Conservation (phyloP, 2,113 vertebrate species). For the Labeo rohita region DNA sequence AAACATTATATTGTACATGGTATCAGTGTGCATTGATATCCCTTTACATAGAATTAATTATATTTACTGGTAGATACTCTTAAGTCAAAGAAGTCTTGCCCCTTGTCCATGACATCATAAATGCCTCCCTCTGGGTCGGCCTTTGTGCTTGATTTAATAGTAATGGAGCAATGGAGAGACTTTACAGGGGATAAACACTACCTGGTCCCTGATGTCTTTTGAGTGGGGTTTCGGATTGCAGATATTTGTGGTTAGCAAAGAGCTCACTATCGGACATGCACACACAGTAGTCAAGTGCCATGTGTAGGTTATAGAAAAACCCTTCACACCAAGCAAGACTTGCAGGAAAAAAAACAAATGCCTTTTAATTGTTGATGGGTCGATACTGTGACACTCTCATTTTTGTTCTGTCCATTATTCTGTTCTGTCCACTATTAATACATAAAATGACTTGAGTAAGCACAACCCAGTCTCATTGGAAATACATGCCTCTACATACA, state of each 20-base stretch:
- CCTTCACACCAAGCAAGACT: not conserved
- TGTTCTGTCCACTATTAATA: not conserved
- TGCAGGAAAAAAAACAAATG: not conserved
- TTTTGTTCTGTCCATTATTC: not conserved
- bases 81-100: not conserved
- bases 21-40: not conserved
- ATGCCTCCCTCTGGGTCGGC: not conserved
- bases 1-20: not conserved
- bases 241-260: slow-evolving; percentile 30
- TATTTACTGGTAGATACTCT: not conserved
- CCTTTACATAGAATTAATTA: not conserved
- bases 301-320: not conserved
- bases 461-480: not conserved
- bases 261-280: not conserved
- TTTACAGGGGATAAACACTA: slow-evolving; percentile 13
- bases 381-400: not conserved
- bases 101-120: slow-evolving; percentile 5
- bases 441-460: not conserved
- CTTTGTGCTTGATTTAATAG: not conserved
- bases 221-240: slow-evolving; percentile 29
- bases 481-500: no score
- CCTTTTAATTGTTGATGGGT: not conserved
- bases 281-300: not conserved
- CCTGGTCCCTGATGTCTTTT: not conserved
- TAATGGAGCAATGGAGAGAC: slow-evolving; percentile 12